Percentiles rank a stretch among this genome's conserved stretches.
phyloP scores from a whole-genome alignment of 2,113 vertebrate genomes.

The Onychostoma macrolepis region DNA sequence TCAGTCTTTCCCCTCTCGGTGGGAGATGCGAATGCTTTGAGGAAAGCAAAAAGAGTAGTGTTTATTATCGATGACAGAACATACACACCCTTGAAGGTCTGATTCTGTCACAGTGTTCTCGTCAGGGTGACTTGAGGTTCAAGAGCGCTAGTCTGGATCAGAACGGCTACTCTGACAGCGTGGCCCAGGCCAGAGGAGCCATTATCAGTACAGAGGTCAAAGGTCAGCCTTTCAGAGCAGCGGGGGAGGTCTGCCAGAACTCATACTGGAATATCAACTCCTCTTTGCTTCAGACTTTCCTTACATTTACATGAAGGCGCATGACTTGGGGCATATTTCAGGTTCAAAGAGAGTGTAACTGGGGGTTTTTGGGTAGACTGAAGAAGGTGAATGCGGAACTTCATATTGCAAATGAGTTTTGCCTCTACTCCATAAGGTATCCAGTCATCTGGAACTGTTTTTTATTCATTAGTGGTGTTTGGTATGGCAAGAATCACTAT shows the following conservation, averaged over 20 bases:
- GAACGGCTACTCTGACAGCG: background rate
- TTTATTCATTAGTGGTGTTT: background rate
- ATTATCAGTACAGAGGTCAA: conserved; percentile 58
- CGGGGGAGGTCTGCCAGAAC: conserved; percentile 23
- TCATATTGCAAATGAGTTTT: conserved; percentile 3
- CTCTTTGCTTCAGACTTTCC: conserved; percentile 43
- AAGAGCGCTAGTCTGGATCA: background rate
- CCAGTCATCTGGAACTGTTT: conserved; percentile 19
- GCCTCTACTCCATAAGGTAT: background rate
- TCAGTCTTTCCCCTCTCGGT: conserved; percentile 14
- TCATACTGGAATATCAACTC: conserved; percentile 62
- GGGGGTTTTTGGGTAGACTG: background rate
- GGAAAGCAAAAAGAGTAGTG: conserved; percentile 17
- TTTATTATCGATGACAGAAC: conserved; percentile 36
- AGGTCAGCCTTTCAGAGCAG: conserved; percentile 55
- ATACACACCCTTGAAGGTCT: conserved; percentile 40
- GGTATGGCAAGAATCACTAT: background rate
- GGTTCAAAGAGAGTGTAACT: conserved; percentile 12
- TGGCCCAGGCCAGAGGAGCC: conserved; percentile 47
- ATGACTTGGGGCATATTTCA: conserved; percentile 44
- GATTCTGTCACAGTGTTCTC: conserved; percentile 37
- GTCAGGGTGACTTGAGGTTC: conserved; percentile 29
- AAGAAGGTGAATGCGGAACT: background rate
- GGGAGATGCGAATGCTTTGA: conserved; percentile 22
- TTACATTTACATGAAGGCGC: conserved; percentile 59